A percentile compares a stretch with the other conserved stretches of the same genome.
Conservation (phyloP, 1,140 invertebrate species). For the Chelonus insularis region DNA sequence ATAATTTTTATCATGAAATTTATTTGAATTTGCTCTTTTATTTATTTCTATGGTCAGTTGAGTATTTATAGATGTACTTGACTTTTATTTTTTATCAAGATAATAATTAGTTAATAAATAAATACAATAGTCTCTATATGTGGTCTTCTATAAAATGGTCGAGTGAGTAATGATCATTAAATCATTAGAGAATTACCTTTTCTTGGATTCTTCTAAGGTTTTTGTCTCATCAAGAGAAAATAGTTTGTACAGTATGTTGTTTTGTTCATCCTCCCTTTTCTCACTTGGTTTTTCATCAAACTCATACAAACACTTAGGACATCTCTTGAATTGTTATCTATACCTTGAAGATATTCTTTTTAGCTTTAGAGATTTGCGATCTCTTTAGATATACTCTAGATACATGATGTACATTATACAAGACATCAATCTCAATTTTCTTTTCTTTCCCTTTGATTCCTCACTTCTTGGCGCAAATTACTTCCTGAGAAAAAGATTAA, state of each 20-base stretch:
- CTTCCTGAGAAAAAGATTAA: not conserved
- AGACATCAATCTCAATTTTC: too few relatives aligned
- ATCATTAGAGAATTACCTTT: not conserved
- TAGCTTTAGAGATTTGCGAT: not conserved
- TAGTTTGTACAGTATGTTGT: conserved; percentile 50
- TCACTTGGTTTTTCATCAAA: conserved; percentile 18
- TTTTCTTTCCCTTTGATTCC: not conserved
- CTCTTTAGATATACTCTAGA: too few relatives aligned
- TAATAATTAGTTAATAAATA: too few relatives aligned
- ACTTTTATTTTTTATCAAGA: too few relatives aligned
- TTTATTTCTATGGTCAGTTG: too few relatives aligned
- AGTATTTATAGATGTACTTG: too few relatives aligned
- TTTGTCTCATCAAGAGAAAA: conserved; percentile 40
- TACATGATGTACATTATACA: too few relatives aligned
- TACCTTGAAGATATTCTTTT: not conserved
- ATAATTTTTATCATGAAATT: too few relatives aligned
- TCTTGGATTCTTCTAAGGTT: conserved; percentile 32
- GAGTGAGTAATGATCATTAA: not conserved
- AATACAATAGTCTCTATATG: too few relatives aligned
- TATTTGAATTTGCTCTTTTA: too few relatives aligned
- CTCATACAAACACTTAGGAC: conserved; percentile 1
- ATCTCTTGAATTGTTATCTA: not conserved
- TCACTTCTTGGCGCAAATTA: not conserved
- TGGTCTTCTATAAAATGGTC: too few relatives aligned
- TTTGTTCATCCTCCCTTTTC: conserved; percentile 25